phyloP scores from a whole-genome alignment of 2,888 invertebrate species.

The Eurois occulta region DNA sequence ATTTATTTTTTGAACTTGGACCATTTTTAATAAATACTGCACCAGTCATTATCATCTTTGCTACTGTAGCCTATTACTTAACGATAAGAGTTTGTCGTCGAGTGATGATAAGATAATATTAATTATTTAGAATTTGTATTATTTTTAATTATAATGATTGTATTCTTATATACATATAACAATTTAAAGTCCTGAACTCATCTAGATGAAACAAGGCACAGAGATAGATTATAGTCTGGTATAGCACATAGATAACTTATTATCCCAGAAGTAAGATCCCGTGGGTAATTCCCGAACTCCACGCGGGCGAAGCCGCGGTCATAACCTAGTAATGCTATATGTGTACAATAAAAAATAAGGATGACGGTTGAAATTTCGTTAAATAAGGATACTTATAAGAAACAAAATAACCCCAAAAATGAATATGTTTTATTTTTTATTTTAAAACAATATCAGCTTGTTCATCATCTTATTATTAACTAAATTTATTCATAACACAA shows the following conservation, averaged over 20 bases:
- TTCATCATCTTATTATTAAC: not conserved
- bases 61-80: not conserved
- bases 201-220: too few relatives aligned
- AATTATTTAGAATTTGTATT: too few relatives aligned
- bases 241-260: too few relatives aligned
- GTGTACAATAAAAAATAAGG: not conserved
- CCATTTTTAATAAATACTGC: not conserved
- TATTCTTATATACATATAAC: too few relatives aligned
- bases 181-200: too few relatives aligned
- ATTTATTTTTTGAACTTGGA: slow-evolving; percentile 7
- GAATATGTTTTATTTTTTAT: not conserved
- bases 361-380: not conserved
- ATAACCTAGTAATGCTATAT: too few relatives aligned
- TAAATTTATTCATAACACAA: not conserved
- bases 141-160: not conserved
- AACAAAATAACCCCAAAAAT: not conserved
- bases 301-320: too few relatives aligned
- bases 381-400: not conserved
- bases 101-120: not conserved
- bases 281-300: too few relatives aligned
- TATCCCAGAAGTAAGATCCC: too few relatives aligned
- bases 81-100: not conserved
- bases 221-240: too few relatives aligned
- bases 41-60: not conserved
- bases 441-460: not conserved